Base-by-base conservation (phyloP, 2,888 invertebrate genomes). In the Watsonalla binaria region DNA sequence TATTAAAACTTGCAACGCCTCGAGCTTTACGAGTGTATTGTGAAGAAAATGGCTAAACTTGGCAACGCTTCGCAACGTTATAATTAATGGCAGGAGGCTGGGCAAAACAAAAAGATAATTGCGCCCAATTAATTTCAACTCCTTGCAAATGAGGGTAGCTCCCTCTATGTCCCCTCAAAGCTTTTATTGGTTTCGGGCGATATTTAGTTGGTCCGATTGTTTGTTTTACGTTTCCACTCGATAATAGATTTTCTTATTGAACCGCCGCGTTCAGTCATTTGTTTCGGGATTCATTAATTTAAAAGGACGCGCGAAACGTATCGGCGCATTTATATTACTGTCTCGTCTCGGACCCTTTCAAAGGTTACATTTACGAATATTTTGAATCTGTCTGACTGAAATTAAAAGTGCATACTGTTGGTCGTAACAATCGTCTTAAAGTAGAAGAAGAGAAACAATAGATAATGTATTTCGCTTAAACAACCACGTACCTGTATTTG, bases 71-170 rank as follows among this genome's bases (percentile, higher is more conserved):
- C 61, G 65, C 72, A 65, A 55, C 54, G 66, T 80, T 81, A 82
- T 86, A 86, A 87, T 86, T 82, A 85, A 87, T 82, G 70, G 68
- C 59, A 58, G 70, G 69, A 72, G 76, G 78, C 77, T 74, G 70
- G 68, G 67, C 71, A 74, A 80, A 85, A 86, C 86, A 87, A 86
- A 88, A 88, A 85, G 86, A 86, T 88, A 87, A 87, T 88, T 84
- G 80, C 73, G 70, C 64, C 77, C 84, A 86, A 90, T 90, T 89
- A 89, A 89, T 90, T 86, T 82, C 54, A 72, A 73, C 82, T 86
- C 77, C 79, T 84, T 83, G 79, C 76, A 84, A 86, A 85, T 82
- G 78, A 76, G 82, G 75, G 78, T 61, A 66, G 73, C 74, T 78
- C 74, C 70, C 70, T 77, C 74, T 72, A 72, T 72, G 73, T 68